These are phyloP conservation scores for Andrena camellia DNA, from an alignment of 2,888 invertebrate species.

Conservation along the genomic window DNA sequence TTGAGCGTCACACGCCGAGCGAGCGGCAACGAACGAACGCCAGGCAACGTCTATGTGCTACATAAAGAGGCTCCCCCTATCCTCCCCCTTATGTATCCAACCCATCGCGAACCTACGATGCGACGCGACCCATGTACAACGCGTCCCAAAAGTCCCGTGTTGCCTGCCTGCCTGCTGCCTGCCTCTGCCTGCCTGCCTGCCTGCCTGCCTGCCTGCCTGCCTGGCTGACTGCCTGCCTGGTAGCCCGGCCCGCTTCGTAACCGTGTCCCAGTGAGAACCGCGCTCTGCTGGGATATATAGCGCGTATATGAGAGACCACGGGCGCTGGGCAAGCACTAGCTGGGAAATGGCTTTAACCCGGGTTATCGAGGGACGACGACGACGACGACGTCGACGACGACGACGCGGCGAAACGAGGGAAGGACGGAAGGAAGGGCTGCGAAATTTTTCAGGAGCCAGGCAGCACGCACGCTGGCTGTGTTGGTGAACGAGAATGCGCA, in stretches of 20 bases:
- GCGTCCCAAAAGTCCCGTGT: conserved; percentile 80
- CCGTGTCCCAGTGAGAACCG: conserved; percentile 66
- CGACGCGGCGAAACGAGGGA: conserved; percentile 39
- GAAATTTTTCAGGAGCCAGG: conserved; percentile 73
- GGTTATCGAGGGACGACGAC: conserved; percentile 69
- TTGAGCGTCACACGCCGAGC: conserved; percentile 85
- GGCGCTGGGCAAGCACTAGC: conserved; percentile 72
- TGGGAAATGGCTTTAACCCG: conserved; percentile 74
- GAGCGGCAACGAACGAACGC: conserved; percentile 81
- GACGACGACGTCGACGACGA: conserved; percentile 29
- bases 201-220: conserved; percentile 63
- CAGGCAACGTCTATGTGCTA: conserved; percentile 83
- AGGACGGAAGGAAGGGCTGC: conserved; percentile 46
- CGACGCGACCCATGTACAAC: conserved; percentile 76
- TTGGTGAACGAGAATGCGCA: conserved; percentile 39
- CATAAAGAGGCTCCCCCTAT: conserved; percentile 81
- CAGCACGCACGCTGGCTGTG: conserved; percentile 35
- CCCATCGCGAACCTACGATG: conserved; percentile 82
- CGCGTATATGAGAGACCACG: conserved; percentile 68
- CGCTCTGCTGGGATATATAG: conserved; percentile 58
- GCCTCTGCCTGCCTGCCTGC: conserved; percentile 66
- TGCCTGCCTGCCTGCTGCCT: conserved; percentile 56
- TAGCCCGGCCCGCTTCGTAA: conserved; percentile 57
- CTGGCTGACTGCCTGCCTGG: conserved; percentile 63
- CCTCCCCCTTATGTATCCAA: conserved; percentile 82